phyloP scores from a whole-genome alignment of 2,797 vertebrate genomes.

The Scolopax bukidnonensis region DNA sequence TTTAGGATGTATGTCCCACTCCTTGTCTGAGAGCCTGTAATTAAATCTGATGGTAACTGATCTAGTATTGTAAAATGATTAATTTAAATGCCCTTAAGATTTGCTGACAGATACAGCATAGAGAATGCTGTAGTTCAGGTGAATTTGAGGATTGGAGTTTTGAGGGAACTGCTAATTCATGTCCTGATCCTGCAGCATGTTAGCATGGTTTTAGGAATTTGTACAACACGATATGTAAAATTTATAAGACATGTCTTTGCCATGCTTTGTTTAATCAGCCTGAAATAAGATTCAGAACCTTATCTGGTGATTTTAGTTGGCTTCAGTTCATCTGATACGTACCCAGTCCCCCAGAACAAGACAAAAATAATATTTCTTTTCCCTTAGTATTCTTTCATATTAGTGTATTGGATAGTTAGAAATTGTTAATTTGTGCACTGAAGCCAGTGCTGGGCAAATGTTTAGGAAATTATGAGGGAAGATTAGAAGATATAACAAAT shows the following conservation, averaged over 20 bases:
- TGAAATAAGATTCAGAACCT: not conserved
- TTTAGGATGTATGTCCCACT: not conserved
- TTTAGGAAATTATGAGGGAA: not conserved
- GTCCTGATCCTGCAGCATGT: not conserved
- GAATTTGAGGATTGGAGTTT: not conserved
- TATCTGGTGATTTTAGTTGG: not conserved
- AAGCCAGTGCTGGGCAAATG: not conserved
- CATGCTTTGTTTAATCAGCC: not conserved
- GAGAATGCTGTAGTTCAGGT: not conserved
- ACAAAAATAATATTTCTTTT: not conserved
- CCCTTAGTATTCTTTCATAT: not conserved
- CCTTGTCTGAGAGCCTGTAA: not conserved
- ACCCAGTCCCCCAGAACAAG: not conserved
- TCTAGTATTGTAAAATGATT: slow-evolving; percentile 17
- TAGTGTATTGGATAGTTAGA: not conserved
- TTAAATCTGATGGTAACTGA: slow-evolving; percentile 21
- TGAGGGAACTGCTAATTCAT: not conserved
- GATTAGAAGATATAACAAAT: not conserved
- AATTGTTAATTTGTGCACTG: not conserved
- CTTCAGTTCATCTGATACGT: not conserved
- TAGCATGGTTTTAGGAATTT: not conserved
- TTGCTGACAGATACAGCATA: not conserved
- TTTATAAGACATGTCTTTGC: not conserved
- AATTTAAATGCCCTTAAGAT: slow-evolving; percentile 4
- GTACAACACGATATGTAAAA: not conserved